Percentiles rank a stretch among this genome's conserved stretches.
These are phyloP conservation scores for Daubentonia madagascariensis DNA, from an alignment of 2,113 vertebrate genomes.

Conservation along the genomic window DNA sequence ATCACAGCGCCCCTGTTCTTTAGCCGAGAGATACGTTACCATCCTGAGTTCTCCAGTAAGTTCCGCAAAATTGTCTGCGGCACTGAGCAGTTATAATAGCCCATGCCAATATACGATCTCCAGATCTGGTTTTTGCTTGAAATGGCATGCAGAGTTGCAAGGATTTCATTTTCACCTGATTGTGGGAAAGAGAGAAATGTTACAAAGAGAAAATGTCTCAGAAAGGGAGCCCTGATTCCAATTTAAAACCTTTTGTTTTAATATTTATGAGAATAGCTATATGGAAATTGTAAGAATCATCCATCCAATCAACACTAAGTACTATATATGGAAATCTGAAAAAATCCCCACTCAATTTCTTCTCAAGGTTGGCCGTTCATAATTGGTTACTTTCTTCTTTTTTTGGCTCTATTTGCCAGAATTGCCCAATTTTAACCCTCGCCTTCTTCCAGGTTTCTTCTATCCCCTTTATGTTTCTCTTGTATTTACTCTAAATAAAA, in stretches of 20 bases:
- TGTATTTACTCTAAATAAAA: neutral
- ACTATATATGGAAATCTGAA: neutral
- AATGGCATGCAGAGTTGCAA: conserved; percentile 90
- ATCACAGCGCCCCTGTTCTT: neutral
- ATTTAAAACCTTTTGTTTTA: neutral
- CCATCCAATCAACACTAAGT: neutral
- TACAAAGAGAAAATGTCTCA: neutral
- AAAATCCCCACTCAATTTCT: neutral
- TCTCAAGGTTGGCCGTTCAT: neutral
- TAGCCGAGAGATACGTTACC: conserved; percentile 85
- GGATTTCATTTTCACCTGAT: conserved; percentile 97
- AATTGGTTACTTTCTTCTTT: neutral
- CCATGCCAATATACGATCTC: conserved; percentile 99
- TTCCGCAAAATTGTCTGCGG: conserved; percentile 94
- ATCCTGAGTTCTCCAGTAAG: conserved; percentile 97
- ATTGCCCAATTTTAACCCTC: neutral
- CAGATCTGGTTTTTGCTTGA: conserved; percentile 95
- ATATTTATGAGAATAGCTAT: neutral
- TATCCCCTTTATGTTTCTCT: neutral
- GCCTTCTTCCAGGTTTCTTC: neutral
- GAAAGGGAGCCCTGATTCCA: neutral
- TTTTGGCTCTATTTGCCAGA: neutral
- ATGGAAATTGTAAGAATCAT: conserved; percentile 23
- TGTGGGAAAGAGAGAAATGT: conserved; percentile 67
- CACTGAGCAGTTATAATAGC: conserved; percentile 96